Percentiles rank a stretch among this genome's conserved stretches.
These are phyloP conservation scores for Tribolium castaneum DNA, from an alignment of 1,140 invertebrate species.

Conservation along the genomic window DNA sequence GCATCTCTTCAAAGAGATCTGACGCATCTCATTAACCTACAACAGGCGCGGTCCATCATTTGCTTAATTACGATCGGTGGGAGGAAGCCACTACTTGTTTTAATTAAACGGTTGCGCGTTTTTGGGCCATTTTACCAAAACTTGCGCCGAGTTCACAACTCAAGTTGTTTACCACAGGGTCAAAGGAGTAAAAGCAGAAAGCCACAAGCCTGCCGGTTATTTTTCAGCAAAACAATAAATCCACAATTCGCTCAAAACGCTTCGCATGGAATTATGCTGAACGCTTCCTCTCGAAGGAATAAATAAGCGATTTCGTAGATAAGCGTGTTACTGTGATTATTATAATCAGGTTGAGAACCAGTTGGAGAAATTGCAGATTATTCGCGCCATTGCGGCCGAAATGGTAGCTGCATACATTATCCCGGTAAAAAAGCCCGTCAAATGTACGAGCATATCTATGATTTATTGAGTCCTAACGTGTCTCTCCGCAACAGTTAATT, in stretches of 20 bases:
- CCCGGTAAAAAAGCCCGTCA: not conserved
- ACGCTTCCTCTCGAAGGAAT: not conserved
- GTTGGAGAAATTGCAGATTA: not conserved
- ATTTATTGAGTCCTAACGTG: not conserved
- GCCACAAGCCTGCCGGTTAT: not conserved
- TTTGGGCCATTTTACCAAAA: not conserved
- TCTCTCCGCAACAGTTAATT: not conserved
- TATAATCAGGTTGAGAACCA: not conserved
- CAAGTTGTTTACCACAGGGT: not conserved
- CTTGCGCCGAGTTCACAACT: not conserved
- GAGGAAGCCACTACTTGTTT: no score
- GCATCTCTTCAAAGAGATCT: constrained; percentile 47
- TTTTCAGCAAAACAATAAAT: not conserved
- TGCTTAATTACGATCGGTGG: constrained; percentile 36
- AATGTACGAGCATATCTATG: not conserved
- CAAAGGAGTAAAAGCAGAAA: not conserved
- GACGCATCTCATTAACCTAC: constrained; percentile 51
- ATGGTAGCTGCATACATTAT: not conserved
- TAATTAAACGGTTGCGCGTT: not conserved
- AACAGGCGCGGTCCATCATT: constrained; percentile 46
- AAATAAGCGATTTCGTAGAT: not conserved
- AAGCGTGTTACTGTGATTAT: not conserved
- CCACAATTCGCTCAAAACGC: not conserved
- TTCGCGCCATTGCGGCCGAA: not conserved
- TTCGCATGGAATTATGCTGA: not conserved